phyloP scores from a whole-genome alignment of 2,888 invertebrate species.

The Agrenia bidenticulata region DNA sequence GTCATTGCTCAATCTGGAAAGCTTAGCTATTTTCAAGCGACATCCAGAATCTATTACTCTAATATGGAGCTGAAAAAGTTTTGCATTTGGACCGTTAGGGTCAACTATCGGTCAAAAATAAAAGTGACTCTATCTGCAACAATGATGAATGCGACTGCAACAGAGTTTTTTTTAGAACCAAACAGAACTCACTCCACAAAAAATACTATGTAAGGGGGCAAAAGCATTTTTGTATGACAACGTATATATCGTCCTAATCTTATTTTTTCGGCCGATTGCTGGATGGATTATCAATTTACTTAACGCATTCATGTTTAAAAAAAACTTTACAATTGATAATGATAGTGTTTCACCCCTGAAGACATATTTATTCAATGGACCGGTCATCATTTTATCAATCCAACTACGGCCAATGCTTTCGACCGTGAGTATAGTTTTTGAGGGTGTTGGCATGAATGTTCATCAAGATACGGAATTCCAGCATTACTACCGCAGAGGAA shows the following conservation, averaged over 20 bases:
- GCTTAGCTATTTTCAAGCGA: not conserved
- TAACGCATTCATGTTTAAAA: no score
- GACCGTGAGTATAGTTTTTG: not conserved
- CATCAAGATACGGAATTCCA: constrained; percentile 4
- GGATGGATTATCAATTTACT: no score
- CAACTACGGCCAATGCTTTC: not conserved
- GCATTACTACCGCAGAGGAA: not conserved
- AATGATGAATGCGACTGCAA: not conserved
- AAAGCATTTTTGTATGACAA: not conserved
- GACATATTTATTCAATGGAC: not conserved
- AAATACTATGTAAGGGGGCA: not conserved
- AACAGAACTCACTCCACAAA: not conserved
- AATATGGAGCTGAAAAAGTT: not conserved
- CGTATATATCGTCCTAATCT: no score
- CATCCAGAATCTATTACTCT: no score
- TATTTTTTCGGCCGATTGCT: no score
- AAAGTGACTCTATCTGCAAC: not conserved
- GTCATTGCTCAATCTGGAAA: not conserved
- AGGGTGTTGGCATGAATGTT: not conserved
- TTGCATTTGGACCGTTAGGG: constrained; percentile 13
- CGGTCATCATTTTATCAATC: not conserved
- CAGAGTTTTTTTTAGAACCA: not conserved
- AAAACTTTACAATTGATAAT: no score
- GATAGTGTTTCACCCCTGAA: not conserved
- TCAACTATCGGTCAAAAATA: constrained; percentile 8